Percentiles rank a stretch among this genome's conserved stretches.
Evolutionary conservation across 2,888 invertebrate species (phyloP).

Genomic region (Carterocephalus palaemon): DNA sequence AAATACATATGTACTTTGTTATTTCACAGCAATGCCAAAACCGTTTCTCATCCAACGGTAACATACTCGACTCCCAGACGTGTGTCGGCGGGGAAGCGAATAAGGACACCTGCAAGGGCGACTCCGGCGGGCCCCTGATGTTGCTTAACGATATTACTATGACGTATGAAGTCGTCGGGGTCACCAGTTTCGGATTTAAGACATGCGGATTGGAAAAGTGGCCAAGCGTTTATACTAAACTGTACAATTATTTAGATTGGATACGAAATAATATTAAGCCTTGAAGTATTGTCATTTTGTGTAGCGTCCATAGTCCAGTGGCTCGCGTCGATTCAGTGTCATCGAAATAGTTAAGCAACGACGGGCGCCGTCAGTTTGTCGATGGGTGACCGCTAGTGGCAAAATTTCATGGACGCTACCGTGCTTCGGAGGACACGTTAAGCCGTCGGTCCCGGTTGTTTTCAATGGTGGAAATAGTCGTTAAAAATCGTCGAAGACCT

Average conservation of each 20-base stretch:
- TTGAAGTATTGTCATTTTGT: constrained; percentile 30
- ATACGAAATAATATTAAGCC: constrained; percentile 56
- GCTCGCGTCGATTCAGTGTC: too few relatives aligned
- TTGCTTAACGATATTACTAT: constrained; percentile 36
- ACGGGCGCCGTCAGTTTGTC: too few relatives aligned
- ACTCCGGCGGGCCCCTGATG: constrained; percentile 83
- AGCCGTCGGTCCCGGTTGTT: too few relatives aligned
- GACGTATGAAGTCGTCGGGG: constrained; percentile 57
- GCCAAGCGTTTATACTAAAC: constrained; percentile 83
- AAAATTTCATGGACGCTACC: too few relatives aligned
- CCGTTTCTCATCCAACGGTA: constrained; percentile 11
- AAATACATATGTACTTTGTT: neutral
- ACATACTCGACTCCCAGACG: constrained; percentile 48
- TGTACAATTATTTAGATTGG: constrained; percentile 78
- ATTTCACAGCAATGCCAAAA: constrained; percentile 30
- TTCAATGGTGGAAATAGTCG: too few relatives aligned
- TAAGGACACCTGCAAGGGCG: constrained; percentile 80
- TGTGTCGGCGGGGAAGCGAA: constrained; percentile 80
- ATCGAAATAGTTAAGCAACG: too few relatives aligned
- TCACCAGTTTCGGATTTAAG: constrained; percentile 80
- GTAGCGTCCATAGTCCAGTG: too few relatives aligned
- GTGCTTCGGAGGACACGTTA: too few relatives aligned
- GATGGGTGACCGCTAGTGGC: too few relatives aligned
- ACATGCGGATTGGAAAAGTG: constrained; percentile 75
- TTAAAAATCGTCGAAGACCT: too few relatives aligned